Evolutionary conservation across 2,113 vertebrate species (phyloP).

Genomic region (Carassius carassius): DNA sequence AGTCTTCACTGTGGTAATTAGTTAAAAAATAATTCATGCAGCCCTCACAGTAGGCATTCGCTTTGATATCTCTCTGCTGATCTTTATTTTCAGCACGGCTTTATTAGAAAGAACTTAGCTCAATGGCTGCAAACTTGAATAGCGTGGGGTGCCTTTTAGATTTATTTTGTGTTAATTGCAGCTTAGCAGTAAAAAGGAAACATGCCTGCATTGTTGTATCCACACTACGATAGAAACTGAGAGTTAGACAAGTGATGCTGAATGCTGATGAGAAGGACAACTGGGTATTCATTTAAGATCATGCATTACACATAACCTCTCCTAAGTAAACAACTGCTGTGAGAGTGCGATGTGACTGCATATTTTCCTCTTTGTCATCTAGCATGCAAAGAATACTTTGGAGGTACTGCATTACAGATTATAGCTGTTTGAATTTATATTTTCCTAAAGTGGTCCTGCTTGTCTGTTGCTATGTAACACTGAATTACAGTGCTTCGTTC

Average conservation of each 20-base stretch:
- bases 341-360: background rate
- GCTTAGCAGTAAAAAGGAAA: conserved; percentile 24
- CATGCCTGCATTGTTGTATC: background rate
- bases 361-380: conserved; percentile 12
- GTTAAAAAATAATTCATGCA: conserved; percentile 40
- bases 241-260: conserved; percentile 14
- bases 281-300: conserved; percentile 14
- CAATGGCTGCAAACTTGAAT: background rate
- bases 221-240: background rate
- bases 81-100: conserved; percentile 36
- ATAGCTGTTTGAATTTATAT: background rate
- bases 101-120: conserved; percentile 35
- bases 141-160: background rate
- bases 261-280: conserved; percentile 13
- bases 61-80: conserved; percentile 38
- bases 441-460: conserved; percentile 19
- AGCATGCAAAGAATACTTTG: background rate
- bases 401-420: background rate
- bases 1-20: conserved; percentile 49
- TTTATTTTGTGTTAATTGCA: conserved; percentile 33
- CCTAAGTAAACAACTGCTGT: conserved; percentile 25
- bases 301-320: conserved; percentile 28
- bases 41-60: conserved; percentile 23
- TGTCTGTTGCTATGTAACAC: conserved; percentile 22
- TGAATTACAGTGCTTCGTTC: conserved; percentile 15